Base-by-base conservation (phyloP, 2,888 invertebrate genomes). In the Heteropelma amictum region DNA sequence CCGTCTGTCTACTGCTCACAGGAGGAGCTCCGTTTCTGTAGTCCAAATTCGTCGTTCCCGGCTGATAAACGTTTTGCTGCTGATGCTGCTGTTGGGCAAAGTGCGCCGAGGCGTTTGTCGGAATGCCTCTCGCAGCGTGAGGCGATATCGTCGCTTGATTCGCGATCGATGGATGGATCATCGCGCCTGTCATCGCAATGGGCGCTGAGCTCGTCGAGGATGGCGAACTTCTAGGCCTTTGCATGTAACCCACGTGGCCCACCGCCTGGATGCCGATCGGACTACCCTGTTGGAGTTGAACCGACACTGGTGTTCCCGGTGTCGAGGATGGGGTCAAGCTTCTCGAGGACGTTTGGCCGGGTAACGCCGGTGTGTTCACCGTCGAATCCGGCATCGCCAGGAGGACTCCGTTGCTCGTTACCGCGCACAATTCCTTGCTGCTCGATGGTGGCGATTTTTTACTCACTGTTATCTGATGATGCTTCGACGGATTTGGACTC, bases 291-390 rank as follows among this genome's bases (percentile, higher is more conserved):
- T 92, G 92, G 80, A 93, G 87, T 40, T 90, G 92, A 84, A 92
- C 91, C 77, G 92, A 92, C 3, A 92, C 92, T 1, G 93, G 92
- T 14, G 93, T 93, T 3, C 93, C 92, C 8, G 93, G 92, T 1
- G 93, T 92, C 6, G 93, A 92, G 0, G 93, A 92, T 0, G 93
- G 93, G 1, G 93, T 92, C 53, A 93, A 84, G 82, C 91, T 93
- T 75, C 93, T 92, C 40, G 93, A 92, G 5, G 93, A 92, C 83
- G 91, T 91, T 74, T 89, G 88, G 6, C 86, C 86, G 0, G 88
- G 83, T 3, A 89, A 77, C 2, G 84, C 82, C 0, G 88, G 87
- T 5, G 88, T 89, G 21, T 85, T 84, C 1, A 89, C 89, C 1
- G 93, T 92, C 19, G 90, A 91, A 81, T 92, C 93, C 4, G 91